A percentile compares a stretch with the other conserved stretches of the same genome.
These are phyloP conservation scores for Notothenia coriiceps DNA, from an alignment of 2,113 vertebrate genomes.

Conservation along the genomic window DNA sequence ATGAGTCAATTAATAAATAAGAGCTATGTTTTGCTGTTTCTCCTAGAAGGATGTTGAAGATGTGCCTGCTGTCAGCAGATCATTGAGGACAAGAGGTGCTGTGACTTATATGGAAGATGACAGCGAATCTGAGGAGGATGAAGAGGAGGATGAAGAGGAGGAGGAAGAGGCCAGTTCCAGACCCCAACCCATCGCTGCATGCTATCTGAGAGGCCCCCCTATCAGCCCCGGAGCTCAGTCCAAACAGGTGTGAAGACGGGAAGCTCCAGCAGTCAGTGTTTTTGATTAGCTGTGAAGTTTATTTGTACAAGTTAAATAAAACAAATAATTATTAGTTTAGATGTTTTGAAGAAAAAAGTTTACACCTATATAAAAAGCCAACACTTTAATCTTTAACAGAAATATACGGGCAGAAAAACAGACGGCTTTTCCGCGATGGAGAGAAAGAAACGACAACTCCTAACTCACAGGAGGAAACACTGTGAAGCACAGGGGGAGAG, in stretches of 20 bases:
- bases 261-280: not conserved
- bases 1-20: not conserved
- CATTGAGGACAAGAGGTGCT: constrained; percentile 39
- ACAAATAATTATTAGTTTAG: not conserved
- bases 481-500: too few species aligned
- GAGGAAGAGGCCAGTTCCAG: constrained; percentile 36
- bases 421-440: not conserved
- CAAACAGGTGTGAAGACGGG: constrained; percentile 63
- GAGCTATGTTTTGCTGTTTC: not conserved
- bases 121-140: constrained; percentile 41
- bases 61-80: constrained; percentile 22
- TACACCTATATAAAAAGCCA: constrained; percentile 1
- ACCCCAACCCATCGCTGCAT: constrained; percentile 30
- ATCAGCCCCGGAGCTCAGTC: constrained; percentile 25
- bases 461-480: not conserved
- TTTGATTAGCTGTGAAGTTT: not conserved
- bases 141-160: constrained; percentile 37
- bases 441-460: not conserved
- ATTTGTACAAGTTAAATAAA: too few species aligned
- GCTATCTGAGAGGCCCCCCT: constrained; percentile 65
- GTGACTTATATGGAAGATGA: constrained; percentile 35
- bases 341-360: not conserved
- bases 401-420: not conserved
- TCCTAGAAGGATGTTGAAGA: constrained; percentile 11
- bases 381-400: constrained; percentile 61